A percentile compares a stretch with the other conserved stretches of the same genome.
Evolutionary conservation across 64 coral and sea anemone species (phyloP).

Genomic region (Orbicella faveolata): DNA sequence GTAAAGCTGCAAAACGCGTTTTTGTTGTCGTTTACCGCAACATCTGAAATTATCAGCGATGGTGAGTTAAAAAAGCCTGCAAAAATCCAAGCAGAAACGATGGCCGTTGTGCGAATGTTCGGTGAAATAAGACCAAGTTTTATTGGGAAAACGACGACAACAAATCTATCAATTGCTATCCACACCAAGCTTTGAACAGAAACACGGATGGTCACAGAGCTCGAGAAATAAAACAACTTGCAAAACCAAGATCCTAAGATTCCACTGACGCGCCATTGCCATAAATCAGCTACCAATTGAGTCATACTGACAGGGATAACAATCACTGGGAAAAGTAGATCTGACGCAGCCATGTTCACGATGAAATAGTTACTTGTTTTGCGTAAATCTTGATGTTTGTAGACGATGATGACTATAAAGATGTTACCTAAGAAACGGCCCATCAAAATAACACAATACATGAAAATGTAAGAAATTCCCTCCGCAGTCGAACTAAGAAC

Average conservation of each 20-base stretch:
- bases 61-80: background rate
- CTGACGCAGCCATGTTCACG: constrained; percentile 6
- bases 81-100: background rate
- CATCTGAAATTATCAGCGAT: too few species aligned
- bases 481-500: background rate
- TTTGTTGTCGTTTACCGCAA: background rate
- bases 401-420: background rate
- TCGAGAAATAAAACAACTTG: background rate
- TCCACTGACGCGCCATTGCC: background rate
- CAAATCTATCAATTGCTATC: constrained; percentile 23
- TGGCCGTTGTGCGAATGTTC: background rate
- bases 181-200: background rate
- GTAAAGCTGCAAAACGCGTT: background rate
- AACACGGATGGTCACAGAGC: background rate
- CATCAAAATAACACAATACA: background rate
- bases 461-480: background rate
- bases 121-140: too few species aligned
- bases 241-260: background rate
- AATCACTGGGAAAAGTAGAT: background rate
- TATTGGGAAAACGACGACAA: background rate
- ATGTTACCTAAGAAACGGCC: background rate
- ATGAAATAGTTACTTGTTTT: constrained; percentile 1
- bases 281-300: background rate
- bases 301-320: background rate
- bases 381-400: background rate